Evolutionary conservation across 1,140 invertebrate species (phyloP).

Genomic region (Aradophagus sp.): DNA sequence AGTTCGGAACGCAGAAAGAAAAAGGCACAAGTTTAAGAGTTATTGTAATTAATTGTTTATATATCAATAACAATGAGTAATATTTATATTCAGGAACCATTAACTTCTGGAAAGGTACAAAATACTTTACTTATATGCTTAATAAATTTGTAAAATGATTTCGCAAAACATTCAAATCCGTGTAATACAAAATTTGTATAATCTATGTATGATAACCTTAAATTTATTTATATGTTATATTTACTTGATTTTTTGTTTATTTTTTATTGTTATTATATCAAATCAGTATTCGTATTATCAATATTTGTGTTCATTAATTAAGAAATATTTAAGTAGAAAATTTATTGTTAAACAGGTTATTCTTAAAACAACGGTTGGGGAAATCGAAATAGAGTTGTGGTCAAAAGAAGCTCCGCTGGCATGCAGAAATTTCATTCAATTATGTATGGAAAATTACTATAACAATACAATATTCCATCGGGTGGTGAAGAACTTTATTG

Average conservation of each 20-base stretch:
- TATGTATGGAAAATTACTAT: conserved; percentile 98
- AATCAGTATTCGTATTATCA: no score
- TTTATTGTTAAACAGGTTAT: conserved; percentile 81
- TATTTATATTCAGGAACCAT: conserved; percentile 98
- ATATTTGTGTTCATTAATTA: no score
- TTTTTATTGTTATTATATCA: no score
- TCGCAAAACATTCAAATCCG: not conserved
- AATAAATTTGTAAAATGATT: not conserved
- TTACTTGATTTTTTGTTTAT: no score
- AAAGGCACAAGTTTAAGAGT: no score
- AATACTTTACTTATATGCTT: no score
- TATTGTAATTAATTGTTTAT: no score
- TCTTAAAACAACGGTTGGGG: conserved; percentile 93
- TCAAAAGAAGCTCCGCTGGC: conserved; percentile 96
- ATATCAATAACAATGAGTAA: no score
- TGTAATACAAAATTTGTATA: not conserved
- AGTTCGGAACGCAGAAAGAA: no score
- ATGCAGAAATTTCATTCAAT: conserved; percentile 96
- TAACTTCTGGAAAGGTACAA: conserved; percentile 96
- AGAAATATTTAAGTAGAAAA: no score
- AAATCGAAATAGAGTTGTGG: conserved; percentile 99
- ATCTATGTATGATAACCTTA: not conserved
- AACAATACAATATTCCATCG: conserved; percentile 94
- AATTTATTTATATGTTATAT: no score
- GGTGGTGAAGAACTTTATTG: conserved; percentile 93